A percentile compares a stretch with the other conserved stretches of the same genome.
Evolutionary conservation across 2,797 vertebrate genomes (phyloP).

Genomic region (Poecilia picta): DNA sequence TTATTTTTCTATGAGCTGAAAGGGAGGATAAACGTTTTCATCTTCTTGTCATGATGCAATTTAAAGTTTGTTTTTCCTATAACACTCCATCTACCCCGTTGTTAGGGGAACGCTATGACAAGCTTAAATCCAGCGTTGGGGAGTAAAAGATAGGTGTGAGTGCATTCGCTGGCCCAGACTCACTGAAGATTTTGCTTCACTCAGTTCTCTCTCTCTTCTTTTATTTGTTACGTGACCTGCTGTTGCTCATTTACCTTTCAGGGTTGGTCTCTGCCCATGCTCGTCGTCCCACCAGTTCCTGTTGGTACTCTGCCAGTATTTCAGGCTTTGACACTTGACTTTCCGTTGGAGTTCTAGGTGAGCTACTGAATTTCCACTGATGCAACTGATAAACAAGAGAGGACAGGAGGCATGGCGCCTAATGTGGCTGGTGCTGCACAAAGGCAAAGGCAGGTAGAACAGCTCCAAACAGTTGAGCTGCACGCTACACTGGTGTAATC

Average conservation of each 20-base stretch:
- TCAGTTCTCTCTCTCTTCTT: conserved; percentile 38
- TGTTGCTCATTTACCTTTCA: conserved; percentile 40
- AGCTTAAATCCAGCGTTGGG: neutral
- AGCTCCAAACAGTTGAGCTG: neutral
- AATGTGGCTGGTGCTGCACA: conserved; percentile 13
- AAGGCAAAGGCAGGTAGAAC: conserved; percentile 27
- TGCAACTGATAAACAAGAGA: conserved; percentile 57
- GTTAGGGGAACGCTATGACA: conserved; percentile 51
- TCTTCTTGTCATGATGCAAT: conserved; percentile 68
- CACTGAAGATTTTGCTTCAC: conserved; percentile 37
- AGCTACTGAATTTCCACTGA: conserved; percentile 36
- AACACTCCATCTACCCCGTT: conserved; percentile 32
- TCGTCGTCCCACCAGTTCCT: conserved; percentile 35
- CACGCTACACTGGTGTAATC: neutral
- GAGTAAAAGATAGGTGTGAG: conserved; percentile 21
- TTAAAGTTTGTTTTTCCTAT: conserved; percentile 41
- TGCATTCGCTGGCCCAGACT: conserved; percentile 26
- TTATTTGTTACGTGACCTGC: conserved; percentile 34
- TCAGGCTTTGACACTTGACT: conserved; percentile 24
- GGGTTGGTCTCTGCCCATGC: conserved; percentile 24
- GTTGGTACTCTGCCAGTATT: conserved; percentile 52
- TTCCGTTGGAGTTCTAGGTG: conserved; percentile 51
- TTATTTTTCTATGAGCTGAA: conserved; percentile 50
- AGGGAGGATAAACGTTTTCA: conserved; percentile 52
- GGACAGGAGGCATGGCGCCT: conserved; percentile 44